Base-by-base conservation (phyloP, 2,113 vertebrate species). In the Pterocles orientalis region DNA sequence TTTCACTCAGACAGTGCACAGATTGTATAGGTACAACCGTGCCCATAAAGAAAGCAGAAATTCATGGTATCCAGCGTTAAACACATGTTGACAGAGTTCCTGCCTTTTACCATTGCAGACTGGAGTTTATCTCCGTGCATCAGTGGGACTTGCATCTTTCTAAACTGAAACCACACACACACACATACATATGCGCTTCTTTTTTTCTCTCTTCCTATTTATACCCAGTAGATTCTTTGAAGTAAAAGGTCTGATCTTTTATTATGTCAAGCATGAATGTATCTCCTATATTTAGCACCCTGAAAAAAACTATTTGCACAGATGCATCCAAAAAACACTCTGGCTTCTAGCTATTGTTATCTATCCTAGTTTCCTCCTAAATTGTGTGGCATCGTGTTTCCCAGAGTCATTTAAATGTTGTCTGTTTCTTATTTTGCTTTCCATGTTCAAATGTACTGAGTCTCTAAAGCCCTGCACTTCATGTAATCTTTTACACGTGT, bases 191-290 rank as follows among this genome's bases (percentile, higher is more conserved):
- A 62, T 14, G 34, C 5, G 2, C 43, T 66, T 48, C 48, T 72
- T 76, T 92, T 61, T 28, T 66, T 36, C 36, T 81, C 43, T 72
- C 57, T 61, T 86, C 57, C 88, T 97, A 93, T 93, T 96, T 96
- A 95, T 96, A 95, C 12, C 57, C 33, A 50, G 72, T 57, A 34
- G 43, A 87, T 81, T 89, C 94, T 86, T 95, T 95, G 94, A 94
- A 94, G 72, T 92, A 95, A 84, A 94, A 92, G 86, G 72, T 88
- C 94, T 93, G 69, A 60, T 92, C 90, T 94, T 96, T 93, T 94
- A 94, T 95, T 96, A 62, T 84, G 83, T 62, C 82, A 79, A 45
- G 50, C 9, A 58, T 92, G 83, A 94, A 84, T 91, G 13, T 56
- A 33, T 76, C 50, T 84, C 18, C 96, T 96, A 91, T 96, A 91